Evolutionary conservation across 2,113 vertebrate genomes (phyloP), one percentile per base, ranked within the genome.

Genomic region (Oostethus manadensis): DNA sequence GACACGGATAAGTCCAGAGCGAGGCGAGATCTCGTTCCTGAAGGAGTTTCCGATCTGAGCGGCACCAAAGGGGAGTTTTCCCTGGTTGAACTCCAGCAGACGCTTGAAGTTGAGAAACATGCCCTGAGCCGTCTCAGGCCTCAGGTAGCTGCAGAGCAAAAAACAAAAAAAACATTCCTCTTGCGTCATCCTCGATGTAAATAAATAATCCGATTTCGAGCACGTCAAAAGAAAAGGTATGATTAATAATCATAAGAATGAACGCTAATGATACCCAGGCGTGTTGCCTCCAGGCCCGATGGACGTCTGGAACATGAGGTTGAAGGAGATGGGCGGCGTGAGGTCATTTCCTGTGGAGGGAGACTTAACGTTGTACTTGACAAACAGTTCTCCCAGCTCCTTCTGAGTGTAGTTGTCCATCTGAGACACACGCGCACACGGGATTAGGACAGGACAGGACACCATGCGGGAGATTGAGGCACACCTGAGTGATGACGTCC

Each of bases 51-150:
- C 94, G 26, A 96, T 96, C 87, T 96, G 94, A 53, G 94, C 94
- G 61, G 94, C 94, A 80, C 93, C 94, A 61, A 96, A 96, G 51
- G 94, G 94, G 68, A 96, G 77, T 75, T 92, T 96, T 58, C 93
- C 94, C 87, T 96, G 94, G 80, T 95, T 96, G 70, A 96, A 96
- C 79, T 96, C 94, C 81, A 96, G 81, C 63, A 96, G 90, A 17
- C 94, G 93, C 66, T 96, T 96, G 84, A 95, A 96, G 87, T 96
- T 96, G 58, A 96, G 90, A 83, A 96, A 96, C 89, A 96, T 96
- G 76, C 94, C 94, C 82, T 96, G 94, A 35, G 94, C 94, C 1
- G 94, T 96, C 89, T 96, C 94, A 57, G 94, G 94, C 84, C 94
- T 90, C 84, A 96, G 77, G 51, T 96, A 96, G 59, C 94, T 96